Base-by-base conservation (phyloP, 64 coral and sea anemone species). In the Dendronephthya gigantea region DNA sequence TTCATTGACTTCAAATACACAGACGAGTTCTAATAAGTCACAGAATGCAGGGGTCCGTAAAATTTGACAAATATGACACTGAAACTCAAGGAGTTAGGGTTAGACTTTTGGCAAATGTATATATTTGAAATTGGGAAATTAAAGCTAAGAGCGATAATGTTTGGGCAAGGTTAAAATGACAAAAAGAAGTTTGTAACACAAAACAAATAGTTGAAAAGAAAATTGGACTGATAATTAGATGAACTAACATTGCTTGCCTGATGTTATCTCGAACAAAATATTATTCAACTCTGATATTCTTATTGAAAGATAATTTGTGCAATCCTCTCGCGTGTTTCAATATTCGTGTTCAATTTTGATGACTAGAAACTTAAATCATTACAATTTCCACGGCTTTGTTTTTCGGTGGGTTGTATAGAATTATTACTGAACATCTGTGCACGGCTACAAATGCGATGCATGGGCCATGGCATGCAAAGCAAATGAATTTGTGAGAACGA, bases 1-100 rank as follows among this genome's bases (percentile, higher is more conserved):
- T 98, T 23, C 95, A 98, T 82, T 98, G 87, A 87, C 70, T 39
- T 79, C 72, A 79, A 74, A 19, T 28, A 9, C 32, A 35, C 72
- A 35, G 15, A 45, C 41, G 11, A 45, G 36, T 39, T 79, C 31
- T 79, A 10, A 79, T 34, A 39, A 14, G 30, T 39, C 72, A 79
- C 36, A 33, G 55, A n/a, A 17, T 19, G 51, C 51, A 2, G 51
- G 14, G 55, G 25, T 19, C 55, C 55, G 55, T 4, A 15, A 66
- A 66, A n/a, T 30, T 66, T 15, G 19, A 66, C 6, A 66, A 22
- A 66, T 66, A 66, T 66, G 19, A 39, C 36, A 79, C 19, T 28
- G 14, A 79, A 33, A 34, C 1, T 75, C 72, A 29, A 36, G 72
- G 72, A 79, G 31, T 79, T 34, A 35, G 19, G 0, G 28, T 34